phyloP scores from a whole-genome alignment of 2,797 vertebrate genomes.

The Potorous gilbertii region DNA sequence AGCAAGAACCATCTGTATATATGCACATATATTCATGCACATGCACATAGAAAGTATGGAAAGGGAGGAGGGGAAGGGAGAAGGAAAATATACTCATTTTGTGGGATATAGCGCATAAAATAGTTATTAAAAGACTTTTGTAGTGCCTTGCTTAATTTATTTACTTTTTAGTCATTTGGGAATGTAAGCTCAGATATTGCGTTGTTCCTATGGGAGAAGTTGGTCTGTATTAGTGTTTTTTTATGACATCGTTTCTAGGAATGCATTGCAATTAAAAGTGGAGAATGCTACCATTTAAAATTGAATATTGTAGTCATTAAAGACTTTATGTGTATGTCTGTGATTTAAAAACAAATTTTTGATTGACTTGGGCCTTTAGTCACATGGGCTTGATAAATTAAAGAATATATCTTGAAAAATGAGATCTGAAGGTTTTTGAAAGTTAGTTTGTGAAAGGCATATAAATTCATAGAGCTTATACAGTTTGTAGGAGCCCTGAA shows the following conservation, averaged over 20 bases:
- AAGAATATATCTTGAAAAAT: constrained; percentile 13
- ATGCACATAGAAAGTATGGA: not conserved
- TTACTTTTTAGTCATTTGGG: constrained; percentile 1
- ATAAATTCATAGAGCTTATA: not conserved
- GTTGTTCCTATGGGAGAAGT: not conserved
- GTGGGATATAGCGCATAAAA: not conserved
- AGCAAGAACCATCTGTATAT: not conserved
- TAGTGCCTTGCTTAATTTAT: not conserved
- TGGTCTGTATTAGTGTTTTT: not conserved
- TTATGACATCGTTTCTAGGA: constrained; percentile 36
- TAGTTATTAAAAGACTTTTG: not conserved
- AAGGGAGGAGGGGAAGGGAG: not conserved
- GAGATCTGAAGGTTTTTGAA: not conserved
- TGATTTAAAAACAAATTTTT: constrained; percentile 17
- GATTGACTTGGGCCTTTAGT: constrained; percentile 1
- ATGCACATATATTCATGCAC: not conserved
- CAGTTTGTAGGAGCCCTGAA: not conserved
- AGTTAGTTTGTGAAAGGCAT: not conserved
- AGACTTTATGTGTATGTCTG: not conserved
- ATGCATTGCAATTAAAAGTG: not conserved
- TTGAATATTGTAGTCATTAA: not conserved
- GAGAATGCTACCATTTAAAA: not conserved
- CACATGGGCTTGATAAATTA: constrained; percentile 5
- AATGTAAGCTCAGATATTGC: constrained; percentile 21
- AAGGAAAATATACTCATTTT: not conserved